Base-by-base conservation (phyloP, 2,888 invertebrate species). In the Ferdinandea cuprea region DNA sequence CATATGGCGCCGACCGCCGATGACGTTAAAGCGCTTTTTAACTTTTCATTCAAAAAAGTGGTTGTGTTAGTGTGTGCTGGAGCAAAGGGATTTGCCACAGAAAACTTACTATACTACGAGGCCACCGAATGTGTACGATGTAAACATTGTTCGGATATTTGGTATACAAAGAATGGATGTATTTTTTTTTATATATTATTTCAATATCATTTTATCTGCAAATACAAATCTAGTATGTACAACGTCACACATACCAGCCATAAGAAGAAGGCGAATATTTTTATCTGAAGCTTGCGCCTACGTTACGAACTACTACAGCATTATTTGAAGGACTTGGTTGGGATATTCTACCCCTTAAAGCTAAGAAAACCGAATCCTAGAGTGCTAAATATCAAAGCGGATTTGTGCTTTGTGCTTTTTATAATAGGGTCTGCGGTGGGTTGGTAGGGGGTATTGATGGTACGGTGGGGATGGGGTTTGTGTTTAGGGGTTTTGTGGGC, bases 41-140 rank as follows among this genome's bases (percentile, higher is more conserved):
- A 58, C 48, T 65, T 77, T 77, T 77, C 77, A 77, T 77, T 77
- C 77, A 77, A 56, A 42, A 71, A 40, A 42, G n/a, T n/a, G n/a
- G n/a, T 35, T 54, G 25, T 63, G 32, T 63, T 19, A 30, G 61
- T 69, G 52, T 73, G 50, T 54, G 42, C 54, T 54, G 17, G 7
- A n/a, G 13, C n/a, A n/a, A 46, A 19, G 46, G 54, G 46, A 42
- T 44, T 58, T 48, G 13, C 2, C 4, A 19, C n/a, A 42, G n/a
- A 35, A 66, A 56, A 50, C 48, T 59, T 52, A 52, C 42, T 40
- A 68, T 44, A 76, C 44, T 69, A 58, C 56, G 37, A 8, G 13
- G 13, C 48, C 15, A 40, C 7, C 15, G 6, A 7, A 8, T 6
- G n/a, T 13, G 15, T 7, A 15, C 0, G 44, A 46, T 46, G 21